Conservation (phyloP, 1,140 invertebrate genomes). For the Batillaria attramentaria region DNA sequence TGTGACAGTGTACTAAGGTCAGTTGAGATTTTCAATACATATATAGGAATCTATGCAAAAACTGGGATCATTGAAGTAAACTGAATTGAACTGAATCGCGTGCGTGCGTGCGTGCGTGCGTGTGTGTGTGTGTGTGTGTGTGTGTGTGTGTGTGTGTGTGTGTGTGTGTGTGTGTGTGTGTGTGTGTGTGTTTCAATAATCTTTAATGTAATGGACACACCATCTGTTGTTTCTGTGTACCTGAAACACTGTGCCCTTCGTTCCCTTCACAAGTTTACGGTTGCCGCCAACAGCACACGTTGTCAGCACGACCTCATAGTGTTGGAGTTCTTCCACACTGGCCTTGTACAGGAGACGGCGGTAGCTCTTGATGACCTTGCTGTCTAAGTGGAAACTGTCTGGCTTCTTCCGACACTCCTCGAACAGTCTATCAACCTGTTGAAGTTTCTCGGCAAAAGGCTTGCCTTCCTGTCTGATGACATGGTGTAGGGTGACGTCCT, state of each 20-base stretch:
- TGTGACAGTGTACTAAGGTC: too few species aligned
- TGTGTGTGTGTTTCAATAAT: too few species aligned
- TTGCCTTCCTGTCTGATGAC: slow-evolving; percentile 51
- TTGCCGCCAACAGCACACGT: slow-evolving; percentile 51
- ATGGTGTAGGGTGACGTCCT: slow-evolving; percentile 51
- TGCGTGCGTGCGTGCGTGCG: too few species aligned
- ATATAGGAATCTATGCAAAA: too few species aligned
- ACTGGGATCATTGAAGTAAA: too few species aligned
- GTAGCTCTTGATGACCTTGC: slow-evolving; percentile 40
- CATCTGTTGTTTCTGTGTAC: too few species aligned
- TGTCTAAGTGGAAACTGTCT: slow-evolving; percentile 16
- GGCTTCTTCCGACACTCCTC: slow-evolving; percentile 22
- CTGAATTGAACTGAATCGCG: too few species aligned
- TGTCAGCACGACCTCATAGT: slow-evolving; percentile 52
- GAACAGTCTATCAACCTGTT: slow-evolving; percentile 41
- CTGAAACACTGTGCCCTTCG: slow-evolving; percentile 25
- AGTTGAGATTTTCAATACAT: too few species aligned
- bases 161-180: too few species aligned
- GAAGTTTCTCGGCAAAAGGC: slow-evolving; percentile 50
- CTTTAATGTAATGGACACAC: too few species aligned
- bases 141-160: too few species aligned
- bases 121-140: too few species aligned
- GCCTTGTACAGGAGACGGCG: slow-evolving; percentile 40
- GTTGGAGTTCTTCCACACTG: slow-evolving; percentile 38
- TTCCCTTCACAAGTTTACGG: slow-evolving; percentile 28